A percentile compares a stretch with the other conserved stretches of the same genome.
Evolutionary conservation across 2,113 vertebrate genomes (phyloP).

Genomic region (Neolamprologus devosi): DNA sequence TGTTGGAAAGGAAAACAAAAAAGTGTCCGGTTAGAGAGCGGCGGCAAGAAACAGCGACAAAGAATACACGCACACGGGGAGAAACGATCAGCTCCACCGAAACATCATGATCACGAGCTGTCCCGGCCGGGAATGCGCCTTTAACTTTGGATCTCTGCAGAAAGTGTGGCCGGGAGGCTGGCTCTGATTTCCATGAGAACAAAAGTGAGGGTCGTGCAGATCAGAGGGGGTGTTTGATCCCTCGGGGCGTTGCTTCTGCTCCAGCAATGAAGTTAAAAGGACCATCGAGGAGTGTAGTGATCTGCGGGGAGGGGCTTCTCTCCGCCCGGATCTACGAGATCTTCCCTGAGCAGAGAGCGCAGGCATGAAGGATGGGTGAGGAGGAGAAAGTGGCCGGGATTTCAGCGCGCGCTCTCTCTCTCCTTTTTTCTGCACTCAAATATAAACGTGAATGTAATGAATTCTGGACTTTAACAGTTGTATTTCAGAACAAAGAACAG

Average conservation of each 20-base stretch:
- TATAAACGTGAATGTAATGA: not conserved
- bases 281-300: constrained; percentile 19
- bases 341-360: not conserved
- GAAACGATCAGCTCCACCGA: constrained; percentile 27
- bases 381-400: not conserved
- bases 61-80: not conserved
- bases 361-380: not conserved
- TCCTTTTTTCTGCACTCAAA: not conserved
- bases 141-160: constrained; percentile 44
- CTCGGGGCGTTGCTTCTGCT: constrained; percentile 52
- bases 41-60: not conserved
- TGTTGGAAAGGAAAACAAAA: constrained; percentile 2
- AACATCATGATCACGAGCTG: not conserved
- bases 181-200: constrained; percentile 64
- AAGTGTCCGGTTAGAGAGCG: not conserved
- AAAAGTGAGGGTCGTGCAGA: constrained; percentile 22
- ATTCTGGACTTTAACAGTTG: not conserved
- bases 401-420: not conserved
- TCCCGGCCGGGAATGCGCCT: constrained; percentile 37
- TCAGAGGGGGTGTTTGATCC: constrained; percentile 51
- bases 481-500: not conserved
- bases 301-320: constrained; percentile 58
- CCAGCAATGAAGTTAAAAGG: constrained; percentile 67
- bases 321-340: not conserved
- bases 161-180: constrained; percentile 46